Evolutionary conservation across 2,797 vertebrate genomes (phyloP).

Genomic region (Tragelaphus eurycerus): DNA sequence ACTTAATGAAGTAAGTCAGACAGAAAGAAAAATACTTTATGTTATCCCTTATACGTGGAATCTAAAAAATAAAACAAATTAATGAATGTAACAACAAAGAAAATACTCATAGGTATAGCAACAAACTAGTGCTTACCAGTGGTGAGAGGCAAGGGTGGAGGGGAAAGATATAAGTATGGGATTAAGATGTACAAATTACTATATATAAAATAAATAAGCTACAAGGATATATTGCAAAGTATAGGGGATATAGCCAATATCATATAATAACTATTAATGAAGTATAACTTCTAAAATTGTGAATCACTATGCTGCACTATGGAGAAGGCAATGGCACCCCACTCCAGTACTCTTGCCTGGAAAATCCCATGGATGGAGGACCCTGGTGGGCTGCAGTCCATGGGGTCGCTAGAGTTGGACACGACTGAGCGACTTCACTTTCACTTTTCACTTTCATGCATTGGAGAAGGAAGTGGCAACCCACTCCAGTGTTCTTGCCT

Average conservation of each 20-base stretch:
- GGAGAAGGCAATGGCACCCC: accelerated
- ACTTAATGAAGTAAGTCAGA: neutral
- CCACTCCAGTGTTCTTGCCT: too few relatives aligned
- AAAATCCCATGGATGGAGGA: too few relatives aligned
- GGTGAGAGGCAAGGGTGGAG: neutral
- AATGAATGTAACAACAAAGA: neutral
- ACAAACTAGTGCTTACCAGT: neutral
- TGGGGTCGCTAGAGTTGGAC: accelerated
- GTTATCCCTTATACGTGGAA: neutral
- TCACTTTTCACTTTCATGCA: too few relatives aligned
- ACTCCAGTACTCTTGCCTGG: too few relatives aligned
- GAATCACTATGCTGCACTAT: neutral
- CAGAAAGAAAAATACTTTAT: neutral
- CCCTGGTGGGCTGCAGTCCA: too few relatives aligned
- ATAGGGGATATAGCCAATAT: neutral
- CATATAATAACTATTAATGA: neutral
- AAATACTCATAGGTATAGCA: neutral
- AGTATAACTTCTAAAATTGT: neutral
- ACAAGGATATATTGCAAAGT: neutral
- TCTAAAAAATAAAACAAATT: neutral
- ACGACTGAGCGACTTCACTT: too few relatives aligned
- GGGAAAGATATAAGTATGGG: neutral
- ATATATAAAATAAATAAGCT: neutral
- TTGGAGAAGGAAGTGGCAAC: too few relatives aligned
- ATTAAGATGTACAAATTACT: neutral